Evolutionary conservation across 2,113 vertebrate genomes (phyloP).

Genomic region (Scalopus aquaticus): DNA sequence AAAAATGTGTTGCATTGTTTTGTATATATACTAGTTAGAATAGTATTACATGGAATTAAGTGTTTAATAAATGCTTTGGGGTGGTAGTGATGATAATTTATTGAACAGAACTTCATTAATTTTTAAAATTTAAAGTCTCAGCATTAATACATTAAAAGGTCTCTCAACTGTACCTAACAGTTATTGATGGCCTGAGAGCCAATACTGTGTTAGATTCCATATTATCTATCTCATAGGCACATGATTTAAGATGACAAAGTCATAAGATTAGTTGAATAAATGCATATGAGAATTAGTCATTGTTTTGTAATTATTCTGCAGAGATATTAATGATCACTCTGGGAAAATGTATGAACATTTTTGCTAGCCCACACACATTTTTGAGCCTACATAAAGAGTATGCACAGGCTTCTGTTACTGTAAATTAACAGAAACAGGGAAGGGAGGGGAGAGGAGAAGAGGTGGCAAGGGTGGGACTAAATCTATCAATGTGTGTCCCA

Average conservation of each 20-base stretch:
- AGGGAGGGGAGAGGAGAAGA: not conserved
- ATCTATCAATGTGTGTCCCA: not conserved
- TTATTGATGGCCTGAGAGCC: not conserved
- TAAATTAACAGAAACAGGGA: not conserved
- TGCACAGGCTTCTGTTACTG: not conserved
- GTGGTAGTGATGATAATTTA: not conserved
- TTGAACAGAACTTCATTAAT: not conserved
- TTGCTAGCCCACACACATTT: not conserved
- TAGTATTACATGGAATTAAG: not conserved
- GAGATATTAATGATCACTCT: not conserved
- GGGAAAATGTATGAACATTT: not conserved
- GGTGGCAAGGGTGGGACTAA: not conserved
- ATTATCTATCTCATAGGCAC: not conserved
- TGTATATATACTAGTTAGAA: not conserved
- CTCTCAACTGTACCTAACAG: not conserved
- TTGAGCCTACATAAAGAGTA: not conserved
- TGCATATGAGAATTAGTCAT: not conserved
- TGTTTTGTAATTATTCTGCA: not conserved
- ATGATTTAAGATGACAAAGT: not conserved
- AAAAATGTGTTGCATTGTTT: not conserved
- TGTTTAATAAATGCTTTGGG: not conserved
- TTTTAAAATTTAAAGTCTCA: not conserved
- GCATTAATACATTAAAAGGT: not conserved
- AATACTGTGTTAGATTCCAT: not conserved
- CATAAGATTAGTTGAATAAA: slow-evolving; percentile 5